Conservation (phyloP, 2,113 vertebrate species). For the Scortum barcoo region DNA sequence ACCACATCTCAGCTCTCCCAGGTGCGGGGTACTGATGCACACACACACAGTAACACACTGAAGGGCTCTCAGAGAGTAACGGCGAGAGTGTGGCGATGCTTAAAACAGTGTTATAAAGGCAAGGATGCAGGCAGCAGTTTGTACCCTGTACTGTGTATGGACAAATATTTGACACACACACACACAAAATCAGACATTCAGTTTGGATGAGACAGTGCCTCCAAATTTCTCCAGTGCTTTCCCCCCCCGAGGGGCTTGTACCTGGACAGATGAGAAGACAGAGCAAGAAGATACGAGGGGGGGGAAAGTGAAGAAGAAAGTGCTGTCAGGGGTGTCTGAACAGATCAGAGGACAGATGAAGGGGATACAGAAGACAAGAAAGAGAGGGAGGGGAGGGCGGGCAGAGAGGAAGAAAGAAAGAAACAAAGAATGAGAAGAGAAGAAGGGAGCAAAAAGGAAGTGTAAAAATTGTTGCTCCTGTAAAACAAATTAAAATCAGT, state of each 20-base stretch:
- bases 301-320: constrained; percentile 7
- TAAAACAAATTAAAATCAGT: not conserved
- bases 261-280: constrained; percentile 60
- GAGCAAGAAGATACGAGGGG: constrained; percentile 42
- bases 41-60: not conserved
- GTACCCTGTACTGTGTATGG: not conserved
- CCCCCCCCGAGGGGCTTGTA: constrained; percentile 39
- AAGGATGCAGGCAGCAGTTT: not conserved
- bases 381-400: not conserved
- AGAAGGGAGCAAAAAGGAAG: too few species aligned
- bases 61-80: not conserved
- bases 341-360: constrained; percentile 41
- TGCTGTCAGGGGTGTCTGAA: constrained; percentile 32
- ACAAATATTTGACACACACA: constrained; percentile 19
- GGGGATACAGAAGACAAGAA: constrained; percentile 4
- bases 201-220: constrained; percentile 20
- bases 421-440: not conserved
- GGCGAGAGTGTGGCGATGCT: constrained; percentile 9
- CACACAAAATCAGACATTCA: constrained; percentile 11
- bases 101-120: not conserved
- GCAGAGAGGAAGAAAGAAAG: not conserved
- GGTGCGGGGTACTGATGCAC: constrained; percentile 19
- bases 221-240: constrained; percentile 24
- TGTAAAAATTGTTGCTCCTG: not conserved
- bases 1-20: constrained; percentile 54